A percentile compares a stretch with the other conserved stretches of the same genome.
phyloP scores from a whole-genome alignment of 2,113 vertebrate species.

The Anhinga rufa region DNA sequence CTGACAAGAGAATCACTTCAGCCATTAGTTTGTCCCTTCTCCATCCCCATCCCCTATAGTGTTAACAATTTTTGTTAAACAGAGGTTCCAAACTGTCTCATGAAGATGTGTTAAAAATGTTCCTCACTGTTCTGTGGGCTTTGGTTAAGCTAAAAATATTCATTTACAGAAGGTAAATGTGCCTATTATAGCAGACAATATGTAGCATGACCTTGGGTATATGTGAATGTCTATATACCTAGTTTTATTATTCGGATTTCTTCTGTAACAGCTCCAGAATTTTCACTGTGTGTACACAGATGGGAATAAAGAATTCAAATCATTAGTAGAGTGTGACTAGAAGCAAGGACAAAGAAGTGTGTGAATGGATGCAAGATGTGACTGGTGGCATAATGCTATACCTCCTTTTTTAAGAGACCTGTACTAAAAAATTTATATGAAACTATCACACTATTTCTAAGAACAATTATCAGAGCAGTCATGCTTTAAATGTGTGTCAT shows the following conservation, averaged over 20 bases:
- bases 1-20: neutral
- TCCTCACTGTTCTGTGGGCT: neutral
- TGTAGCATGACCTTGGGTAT: neutral
- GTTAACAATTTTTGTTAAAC: neutral
- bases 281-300: neutral
- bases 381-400: neutral
- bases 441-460: neutral
- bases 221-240: neutral
- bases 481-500: neutral
- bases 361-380: neutral
- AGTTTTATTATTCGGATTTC: neutral
- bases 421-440: neutral
- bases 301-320: neutral
- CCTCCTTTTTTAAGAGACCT: neutral
- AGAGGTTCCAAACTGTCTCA: neutral
- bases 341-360: neutral
- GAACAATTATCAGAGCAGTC: neutral
- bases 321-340: neutral
- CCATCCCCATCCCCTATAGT: fast-evolving
- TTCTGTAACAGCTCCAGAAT: neutral
- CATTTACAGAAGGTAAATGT: neutral
- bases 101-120: neutral
- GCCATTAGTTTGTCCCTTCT: neutral
- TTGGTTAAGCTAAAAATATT: neutral
- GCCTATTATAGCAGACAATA: neutral